Conservation (phyloP, 2,113 vertebrate genomes). For the Seriola rivoliana region DNA sequence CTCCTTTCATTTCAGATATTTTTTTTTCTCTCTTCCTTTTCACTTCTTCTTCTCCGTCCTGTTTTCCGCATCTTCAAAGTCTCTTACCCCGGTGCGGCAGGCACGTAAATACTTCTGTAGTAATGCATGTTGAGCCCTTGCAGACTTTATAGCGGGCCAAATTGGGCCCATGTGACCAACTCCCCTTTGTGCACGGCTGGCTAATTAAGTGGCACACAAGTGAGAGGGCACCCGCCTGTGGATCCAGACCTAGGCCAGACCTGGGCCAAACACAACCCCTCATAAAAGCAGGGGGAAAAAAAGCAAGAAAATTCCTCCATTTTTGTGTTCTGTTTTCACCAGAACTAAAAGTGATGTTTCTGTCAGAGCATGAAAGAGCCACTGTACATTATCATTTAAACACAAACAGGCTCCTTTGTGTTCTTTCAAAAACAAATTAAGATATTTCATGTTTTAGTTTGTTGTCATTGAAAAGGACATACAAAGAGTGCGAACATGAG, state of each 20-base stretch:
- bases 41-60: constrained; percentile 49
- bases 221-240: constrained; percentile 68
- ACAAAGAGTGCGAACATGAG: not conserved
- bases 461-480: constrained; percentile 29
- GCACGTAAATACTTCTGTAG: constrained; percentile 76
- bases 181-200: constrained; percentile 57
- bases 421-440: constrained; percentile 23
- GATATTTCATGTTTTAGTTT: constrained; percentile 46
- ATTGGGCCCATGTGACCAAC: constrained; percentile 84
- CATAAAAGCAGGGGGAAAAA: constrained; percentile 59
- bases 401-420: constrained; percentile 39
- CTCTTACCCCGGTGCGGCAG: constrained; percentile 44
- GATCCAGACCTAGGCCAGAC: constrained; percentile 61
- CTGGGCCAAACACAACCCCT: constrained; percentile 56
- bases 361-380: constrained; percentile 31
- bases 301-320: not conserved
- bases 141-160: constrained; percentile 80
- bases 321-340: constrained; percentile 40
- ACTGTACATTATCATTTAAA: constrained; percentile 16
- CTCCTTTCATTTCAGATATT: constrained; percentile 74
- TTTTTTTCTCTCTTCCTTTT: constrained; percentile 42
- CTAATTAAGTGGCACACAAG: constrained; percentile 81
- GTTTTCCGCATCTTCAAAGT: constrained; percentile 81
- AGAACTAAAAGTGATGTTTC: not conserved
- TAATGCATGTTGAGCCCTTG: constrained; percentile 68